Base-by-base conservation (phyloP, 1,140 invertebrate species). In the Acromyrmex heyeri region DNA sequence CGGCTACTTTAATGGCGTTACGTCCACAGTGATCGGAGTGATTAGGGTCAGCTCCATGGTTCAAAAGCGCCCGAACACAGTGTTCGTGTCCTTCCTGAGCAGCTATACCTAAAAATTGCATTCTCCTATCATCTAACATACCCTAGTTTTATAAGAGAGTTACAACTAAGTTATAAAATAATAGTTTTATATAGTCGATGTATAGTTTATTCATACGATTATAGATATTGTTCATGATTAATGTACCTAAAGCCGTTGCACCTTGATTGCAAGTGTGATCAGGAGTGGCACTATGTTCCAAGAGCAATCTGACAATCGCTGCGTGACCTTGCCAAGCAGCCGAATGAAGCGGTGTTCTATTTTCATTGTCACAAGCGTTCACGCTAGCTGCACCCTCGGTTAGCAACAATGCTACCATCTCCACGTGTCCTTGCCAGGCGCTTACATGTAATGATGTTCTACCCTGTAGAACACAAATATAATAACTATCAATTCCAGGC, bases 241-340 rank as follows among this genome's bases (percentile, higher is more conserved):
- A 86, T 88, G 90, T 94, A 97, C 97, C 97, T 81, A 99, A 95
- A 55, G 98, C 98, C 67, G 99, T 99, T 53, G 99, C 99, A 50
- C 99, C 99, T 95, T 98, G 97, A 93, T 98, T 99, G 93, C 99
- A 99, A 10, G 98, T 98, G 92, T 99, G 98, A 95, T 99, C 97
- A 18, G 98, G 97, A 82, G 96, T 95, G 0, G 98, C 97, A 6
- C 97, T 97, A 88, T 97, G 96, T 92, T 97, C 97, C 18, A 99
- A 95, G 12, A 99, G 95, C 55, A 99, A 95, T 72, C 97, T 96
- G 61, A 99, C 98, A 55, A 98, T 98, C 75, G 97, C 96, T 30
- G 97, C 96, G 91, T 99, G 98, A 10, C 99, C 99, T 93, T 99
- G 98, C 98, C 98, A 99, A 70, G 98, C 98, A n/a, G 98, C 98